A percentile compares a stretch with the other conserved stretches of the same genome.
phyloP scores from a whole-genome alignment of 2,888 invertebrate species.

The Ditula angustiorana region DNA sequence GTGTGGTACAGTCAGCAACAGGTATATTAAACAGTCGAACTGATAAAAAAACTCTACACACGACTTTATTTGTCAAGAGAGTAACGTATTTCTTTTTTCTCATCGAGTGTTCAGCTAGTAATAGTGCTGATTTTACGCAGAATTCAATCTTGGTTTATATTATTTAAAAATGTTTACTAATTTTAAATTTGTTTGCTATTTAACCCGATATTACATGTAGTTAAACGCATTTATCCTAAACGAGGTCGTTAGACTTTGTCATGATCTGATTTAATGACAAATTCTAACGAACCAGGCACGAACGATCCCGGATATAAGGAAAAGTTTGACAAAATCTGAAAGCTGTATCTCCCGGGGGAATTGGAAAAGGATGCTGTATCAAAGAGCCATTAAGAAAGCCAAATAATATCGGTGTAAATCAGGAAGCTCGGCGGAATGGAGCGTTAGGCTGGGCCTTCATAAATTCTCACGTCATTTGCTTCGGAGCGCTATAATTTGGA shows the following conservation, averaged over 20 bases:
- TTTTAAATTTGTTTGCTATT: too few species aligned
- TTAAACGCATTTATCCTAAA: neutral
- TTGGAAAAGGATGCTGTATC: conserved; percentile 57
- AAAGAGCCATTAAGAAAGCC: conserved; percentile 64
- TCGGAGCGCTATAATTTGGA: conserved; percentile 45
- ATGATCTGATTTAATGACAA: neutral
- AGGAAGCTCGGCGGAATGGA: conserved; percentile 54
- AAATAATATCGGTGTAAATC: conserved; percentile 64
- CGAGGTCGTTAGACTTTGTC: neutral
- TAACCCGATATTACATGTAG: too few species aligned
- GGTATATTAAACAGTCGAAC: too few species aligned
- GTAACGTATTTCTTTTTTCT: too few species aligned
- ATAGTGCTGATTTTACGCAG: too few species aligned
- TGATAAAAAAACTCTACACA: too few species aligned
- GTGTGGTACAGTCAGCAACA: too few species aligned
- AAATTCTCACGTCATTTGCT: conserved; percentile 52
- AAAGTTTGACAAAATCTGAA: conserved; percentile 34
- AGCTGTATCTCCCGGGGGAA: conserved; percentile 40
- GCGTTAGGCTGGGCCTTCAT: conserved; percentile 44
- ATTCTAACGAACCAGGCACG: conserved; percentile 18
- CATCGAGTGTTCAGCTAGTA: too few species aligned
- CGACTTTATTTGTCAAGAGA: too few species aligned
- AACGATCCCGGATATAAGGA: conserved; percentile 23
- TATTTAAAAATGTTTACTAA: too few species aligned
- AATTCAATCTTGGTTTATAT: too few species aligned